A percentile compares a stretch with the other conserved stretches of the same genome.
Evolutionary conservation across 2,888 invertebrate genomes (phyloP).

Genomic region (Pogonocherus hispidulus): DNA sequence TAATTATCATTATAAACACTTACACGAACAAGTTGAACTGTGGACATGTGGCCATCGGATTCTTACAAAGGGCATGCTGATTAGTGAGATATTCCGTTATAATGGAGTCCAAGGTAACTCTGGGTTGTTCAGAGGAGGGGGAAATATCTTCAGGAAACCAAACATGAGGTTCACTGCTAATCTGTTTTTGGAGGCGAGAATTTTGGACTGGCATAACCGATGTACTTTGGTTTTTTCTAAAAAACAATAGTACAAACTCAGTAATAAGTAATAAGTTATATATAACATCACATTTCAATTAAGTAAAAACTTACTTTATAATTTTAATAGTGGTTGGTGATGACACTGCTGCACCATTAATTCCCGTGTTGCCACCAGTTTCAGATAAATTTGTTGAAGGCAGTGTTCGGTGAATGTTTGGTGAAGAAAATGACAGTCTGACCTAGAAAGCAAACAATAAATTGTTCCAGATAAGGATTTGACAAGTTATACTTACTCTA

Average conservation of each 20-base stretch:
- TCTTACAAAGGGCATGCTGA: constrained; percentile 97
- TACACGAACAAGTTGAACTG: constrained; percentile 93
- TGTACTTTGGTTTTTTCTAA: constrained; percentile 46
- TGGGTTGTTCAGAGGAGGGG: constrained; percentile 61
- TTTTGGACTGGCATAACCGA: constrained; percentile 55
- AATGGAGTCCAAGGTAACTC: constrained; percentile 88
- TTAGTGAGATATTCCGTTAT: constrained; percentile 97
- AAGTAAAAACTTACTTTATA: constrained; percentile 50
- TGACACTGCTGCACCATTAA: constrained; percentile 43
- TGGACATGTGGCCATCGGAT: constrained; percentile 97
- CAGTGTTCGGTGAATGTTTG: constrained; percentile 40
- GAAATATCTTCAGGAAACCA: constrained; percentile 55
- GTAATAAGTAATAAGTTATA: no score
- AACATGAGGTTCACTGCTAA: constrained; percentile 63
- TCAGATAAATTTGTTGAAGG: constrained; percentile 33
- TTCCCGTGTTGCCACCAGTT: constrained; percentile 20
- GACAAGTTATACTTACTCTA: constrained; percentile 63
- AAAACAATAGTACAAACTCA: constrained; percentile 7
- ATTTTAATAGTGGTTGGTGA: constrained; percentile 55
- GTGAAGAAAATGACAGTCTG: constrained; percentile 54
- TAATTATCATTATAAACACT: constrained; percentile 62
- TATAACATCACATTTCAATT: no score
- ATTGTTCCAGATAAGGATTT: background rate
- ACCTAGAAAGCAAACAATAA: constrained; percentile 42
- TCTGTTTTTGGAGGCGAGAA: constrained; percentile 70